phyloP scores from a whole-genome alignment of 1,140 invertebrate genomes.

The Drosophila sp. region DNA sequence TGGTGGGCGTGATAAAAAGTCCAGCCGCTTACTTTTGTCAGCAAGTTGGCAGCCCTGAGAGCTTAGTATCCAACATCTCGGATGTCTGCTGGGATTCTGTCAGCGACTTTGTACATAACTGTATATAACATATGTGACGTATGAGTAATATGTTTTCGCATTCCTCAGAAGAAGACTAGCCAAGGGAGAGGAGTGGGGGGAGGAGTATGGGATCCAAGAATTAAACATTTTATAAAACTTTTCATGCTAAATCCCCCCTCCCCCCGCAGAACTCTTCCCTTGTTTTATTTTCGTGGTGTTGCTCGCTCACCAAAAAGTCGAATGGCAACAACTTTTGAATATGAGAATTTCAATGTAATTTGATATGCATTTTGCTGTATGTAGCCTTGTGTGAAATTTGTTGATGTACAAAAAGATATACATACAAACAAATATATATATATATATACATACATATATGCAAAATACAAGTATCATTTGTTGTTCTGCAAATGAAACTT shows the following conservation, averaged over 20 bases:
- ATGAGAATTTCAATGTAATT: conserved; percentile 72
- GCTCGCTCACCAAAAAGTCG: conserved; percentile 15
- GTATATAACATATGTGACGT: conserved; percentile 61
- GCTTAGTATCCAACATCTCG: conserved; percentile 55
- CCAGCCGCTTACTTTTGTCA: conserved; percentile 57
- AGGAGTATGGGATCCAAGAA: not conserved
- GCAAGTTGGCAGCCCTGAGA: conserved; percentile 63
- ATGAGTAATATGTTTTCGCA: conserved; percentile 62
- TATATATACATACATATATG: conserved; percentile 13
- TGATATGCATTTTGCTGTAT: conserved; percentile 52
- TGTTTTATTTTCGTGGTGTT: not conserved
- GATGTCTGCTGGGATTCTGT: conserved; percentile 22
- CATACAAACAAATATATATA: not conserved
- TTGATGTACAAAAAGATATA: conserved; percentile 32
- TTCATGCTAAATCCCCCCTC: not conserved
- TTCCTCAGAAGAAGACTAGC: conserved; percentile 51
- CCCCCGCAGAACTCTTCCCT: conserved; percentile 32
- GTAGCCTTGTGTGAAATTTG: conserved; percentile 71
- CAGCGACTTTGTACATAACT: conserved; percentile 21
- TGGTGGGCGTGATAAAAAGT: not conserved
- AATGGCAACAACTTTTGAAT: conserved; percentile 50
- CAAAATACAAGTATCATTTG: conserved; percentile 10
- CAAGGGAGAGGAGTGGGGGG: not conserved
- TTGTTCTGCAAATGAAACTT: conserved; percentile 37
- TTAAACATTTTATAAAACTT: conserved; percentile 5